Base-by-base conservation (phyloP, 2,113 vertebrate genomes). In the Channa maculata region DNA sequence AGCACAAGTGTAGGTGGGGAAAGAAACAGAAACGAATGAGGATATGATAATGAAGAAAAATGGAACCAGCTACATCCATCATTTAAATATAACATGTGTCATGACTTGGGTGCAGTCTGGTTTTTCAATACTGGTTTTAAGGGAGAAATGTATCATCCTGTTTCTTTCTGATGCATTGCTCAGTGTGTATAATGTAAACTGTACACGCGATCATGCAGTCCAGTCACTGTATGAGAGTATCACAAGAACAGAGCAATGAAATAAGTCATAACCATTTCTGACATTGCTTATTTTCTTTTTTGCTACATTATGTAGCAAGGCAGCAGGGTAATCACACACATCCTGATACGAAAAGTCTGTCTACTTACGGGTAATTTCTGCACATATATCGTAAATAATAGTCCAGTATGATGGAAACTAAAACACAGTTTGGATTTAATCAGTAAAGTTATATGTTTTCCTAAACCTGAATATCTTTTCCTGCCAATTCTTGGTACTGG, bases 1-100 rank as follows among this genome's bases (percentile, higher is more conserved):
- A 79, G 62, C 53, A 52, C 60, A 71, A 62, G 51, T 67, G 82
- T 80, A 55, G 77, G 73, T 54, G 71, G 68, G 59, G 63, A 71
- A 41, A 63, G 45, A 75, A 67, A 60, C 39, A 75, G 34, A 51
- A 82, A 66, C 59, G 33, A 53, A 63, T 50, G 37, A 63, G 43
- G 39, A 37, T 8, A 50, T 13, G 5, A 41, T 15, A 49, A 72
- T 24, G 44, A 53, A 36, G 34, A 71, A 11, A 39, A 39, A 50
- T 41, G 58, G 39, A 8, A 24, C 5, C 11, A 50, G 36, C 34
- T 13, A 39, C 58, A 46, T 36, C 14, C n/a, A 15, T 24, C 52
- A 46, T 33, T 46, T 37, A 7, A 55, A 33, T 54, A 13, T 3
- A 36, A 34, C 53, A 59, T 33, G 45, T 6, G 7, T 9, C 36